These are phyloP conservation scores for Cephus spinipes DNA, from an alignment of 2,888 invertebrate genomes.

Conservation along the genomic window DNA sequence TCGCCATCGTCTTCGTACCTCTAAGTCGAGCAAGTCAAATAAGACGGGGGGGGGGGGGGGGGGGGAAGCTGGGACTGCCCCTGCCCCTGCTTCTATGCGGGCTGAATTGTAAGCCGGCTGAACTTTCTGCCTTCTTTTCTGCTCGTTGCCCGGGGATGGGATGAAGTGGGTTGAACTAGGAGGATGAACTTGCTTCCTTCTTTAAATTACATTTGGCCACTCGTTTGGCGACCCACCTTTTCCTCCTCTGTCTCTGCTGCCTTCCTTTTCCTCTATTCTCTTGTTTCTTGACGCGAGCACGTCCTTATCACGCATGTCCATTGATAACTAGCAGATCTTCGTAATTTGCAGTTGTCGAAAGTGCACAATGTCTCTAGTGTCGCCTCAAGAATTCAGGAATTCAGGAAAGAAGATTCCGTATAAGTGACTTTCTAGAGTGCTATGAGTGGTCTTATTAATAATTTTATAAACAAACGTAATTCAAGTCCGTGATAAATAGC, in stretches of 20 bases:
- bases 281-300: conserved; percentile 3
- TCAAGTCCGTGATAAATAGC: conserved; percentile 4
- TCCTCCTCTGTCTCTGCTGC: conserved; percentile 14
- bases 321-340: too few relatives aligned
- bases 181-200: conserved; percentile 54
- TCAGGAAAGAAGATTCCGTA: too few relatives aligned
- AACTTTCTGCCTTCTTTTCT: conserved; percentile 56
- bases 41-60: conserved; percentile 24
- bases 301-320: too few relatives aligned
- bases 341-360: too few relatives aligned
- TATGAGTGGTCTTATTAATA: neutral
- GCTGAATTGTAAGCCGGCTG: conserved; percentile 58
- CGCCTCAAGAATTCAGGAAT: too few relatives aligned
- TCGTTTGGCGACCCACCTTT: conserved; percentile 49
- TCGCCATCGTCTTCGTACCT: conserved; percentile 10
- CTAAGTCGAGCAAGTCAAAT: conserved; percentile 43
- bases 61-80: neutral
- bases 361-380: too few relatives aligned
- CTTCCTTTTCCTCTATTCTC: conserved; percentile 3
- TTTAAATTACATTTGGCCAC: conserved; percentile 64
- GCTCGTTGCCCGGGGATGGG: conserved; percentile 46
- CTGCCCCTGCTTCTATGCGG: conserved; percentile 45
- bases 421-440: too few relatives aligned
- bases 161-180: conserved; percentile 33
- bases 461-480: neutral